phyloP scores from a whole-genome alignment of 1,140 invertebrate species.

The Leptinotarsa defecta region DNA sequence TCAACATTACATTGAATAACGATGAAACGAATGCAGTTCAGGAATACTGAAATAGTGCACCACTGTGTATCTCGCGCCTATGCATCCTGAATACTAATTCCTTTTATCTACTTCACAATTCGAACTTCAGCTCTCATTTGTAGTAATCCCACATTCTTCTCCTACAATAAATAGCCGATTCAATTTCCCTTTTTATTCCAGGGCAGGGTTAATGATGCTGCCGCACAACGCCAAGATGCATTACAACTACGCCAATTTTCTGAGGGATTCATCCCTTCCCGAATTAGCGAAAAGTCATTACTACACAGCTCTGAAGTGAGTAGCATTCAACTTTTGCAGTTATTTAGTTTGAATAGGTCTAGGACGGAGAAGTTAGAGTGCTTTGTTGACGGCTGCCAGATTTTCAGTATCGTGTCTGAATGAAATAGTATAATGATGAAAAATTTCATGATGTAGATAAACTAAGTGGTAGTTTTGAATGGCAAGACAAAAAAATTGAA shows the following conservation, averaged over 20 bases:
- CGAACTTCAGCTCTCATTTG: slow-evolving; percentile 5
- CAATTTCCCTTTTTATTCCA: slow-evolving; percentile 57
- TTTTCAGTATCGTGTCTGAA: no score
- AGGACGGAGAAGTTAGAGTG: no score
- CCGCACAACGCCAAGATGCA: slow-evolving; percentile 90
- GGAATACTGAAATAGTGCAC: no score
- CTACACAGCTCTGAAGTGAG: slow-evolving; percentile 79
- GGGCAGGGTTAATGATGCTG: slow-evolving; percentile 76
- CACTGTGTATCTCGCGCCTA: no score
- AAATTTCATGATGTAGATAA: no score
- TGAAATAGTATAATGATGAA: no score
- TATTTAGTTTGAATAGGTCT: no score
- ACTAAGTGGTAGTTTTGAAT: no score
- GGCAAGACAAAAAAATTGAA: no score
- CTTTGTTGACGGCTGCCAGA: no score
- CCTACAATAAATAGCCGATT: not conserved
- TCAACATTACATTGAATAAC: no score
- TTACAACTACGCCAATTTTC: slow-evolving; percentile 89
- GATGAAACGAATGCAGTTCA: no score
- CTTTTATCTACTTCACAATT: not conserved
- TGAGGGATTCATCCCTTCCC: slow-evolving; percentile 73
- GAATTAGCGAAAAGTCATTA: slow-evolving; percentile 80
- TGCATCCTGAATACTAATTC: not conserved
- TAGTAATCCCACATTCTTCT: slow-evolving; percentile 2
- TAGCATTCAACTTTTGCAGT: slow-evolving; percentile 37